These are phyloP conservation scores for Neoscelio sp. DNA, from an alignment of 2,888 invertebrate species.

Conservation along the genomic window DNA sequence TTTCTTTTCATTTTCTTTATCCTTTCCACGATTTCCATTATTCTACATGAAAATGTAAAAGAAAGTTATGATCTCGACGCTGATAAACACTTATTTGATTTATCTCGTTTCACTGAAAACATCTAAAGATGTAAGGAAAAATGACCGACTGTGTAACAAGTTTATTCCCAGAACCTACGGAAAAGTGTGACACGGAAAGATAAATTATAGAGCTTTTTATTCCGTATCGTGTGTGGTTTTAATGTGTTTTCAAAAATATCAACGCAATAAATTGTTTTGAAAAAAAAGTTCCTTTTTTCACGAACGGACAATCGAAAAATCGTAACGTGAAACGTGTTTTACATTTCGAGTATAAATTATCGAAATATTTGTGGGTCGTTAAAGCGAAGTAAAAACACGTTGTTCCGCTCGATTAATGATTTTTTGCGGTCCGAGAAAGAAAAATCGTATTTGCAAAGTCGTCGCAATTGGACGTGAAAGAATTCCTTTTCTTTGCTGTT, in stretches of 20 bases:
- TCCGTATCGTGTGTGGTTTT: background rate
- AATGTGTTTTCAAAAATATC: background rate
- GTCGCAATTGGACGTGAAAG: too few relatives aligned
- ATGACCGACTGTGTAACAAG: slow-evolving; percentile 18
- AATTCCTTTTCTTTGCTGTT: too few relatives aligned
- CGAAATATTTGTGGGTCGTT: too few relatives aligned
- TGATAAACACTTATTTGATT: slow-evolving; percentile 28
- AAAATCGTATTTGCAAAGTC: too few relatives aligned
- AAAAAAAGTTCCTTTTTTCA: background rate
- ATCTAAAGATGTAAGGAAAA: slow-evolving; percentile 11
- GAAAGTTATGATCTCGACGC: slow-evolving; percentile 33
- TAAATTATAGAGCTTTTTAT: slow-evolving; percentile 2
- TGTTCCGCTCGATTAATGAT: too few relatives aligned
- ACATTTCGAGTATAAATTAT: too few relatives aligned
- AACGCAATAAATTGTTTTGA: slow-evolving; percentile 1
- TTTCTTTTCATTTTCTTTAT: slow-evolving; percentile 15
- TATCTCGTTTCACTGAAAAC: slow-evolving; percentile 21
- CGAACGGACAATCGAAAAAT: slow-evolving; percentile 5
- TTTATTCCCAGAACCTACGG: slow-evolving; percentile 7
- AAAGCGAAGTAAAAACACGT: too few relatives aligned
- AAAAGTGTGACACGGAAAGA: slow-evolving; percentile 17
- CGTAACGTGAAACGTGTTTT: too few relatives aligned
- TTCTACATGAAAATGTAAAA: too few relatives aligned
- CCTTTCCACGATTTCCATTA: too few relatives aligned
- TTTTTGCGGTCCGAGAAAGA: too few relatives aligned